These are phyloP conservation scores for Takifugu ocellatus DNA, from an alignment of 2,797 vertebrate genomes.

Conservation along the genomic window DNA sequence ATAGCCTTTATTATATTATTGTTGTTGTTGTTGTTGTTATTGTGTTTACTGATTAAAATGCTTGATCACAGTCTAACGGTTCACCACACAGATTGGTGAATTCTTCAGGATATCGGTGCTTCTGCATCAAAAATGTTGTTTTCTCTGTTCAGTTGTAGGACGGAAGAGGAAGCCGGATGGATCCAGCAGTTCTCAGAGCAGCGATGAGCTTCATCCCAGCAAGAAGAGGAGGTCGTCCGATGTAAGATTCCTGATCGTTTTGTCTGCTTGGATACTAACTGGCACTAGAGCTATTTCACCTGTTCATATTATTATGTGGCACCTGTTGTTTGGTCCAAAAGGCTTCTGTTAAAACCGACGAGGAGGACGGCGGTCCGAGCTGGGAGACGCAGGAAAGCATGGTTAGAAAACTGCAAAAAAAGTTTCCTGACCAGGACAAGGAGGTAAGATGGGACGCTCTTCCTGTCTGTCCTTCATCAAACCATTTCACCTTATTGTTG, in stretches of 20 bases:
- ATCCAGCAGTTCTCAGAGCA: conserved; percentile 66
- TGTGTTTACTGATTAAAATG: too few species aligned
- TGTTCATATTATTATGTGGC: background rate
- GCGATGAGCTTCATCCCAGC: conserved; percentile 49
- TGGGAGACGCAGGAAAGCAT: conserved; percentile 84
- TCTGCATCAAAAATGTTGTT: conserved; percentile 3
- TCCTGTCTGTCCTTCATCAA: background rate
- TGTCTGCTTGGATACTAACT: background rate
- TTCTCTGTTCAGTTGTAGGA: conserved; percentile 33
- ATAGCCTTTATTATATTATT: too few species aligned
- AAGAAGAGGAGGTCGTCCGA: conserved; percentile 64
- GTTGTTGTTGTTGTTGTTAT: too few species aligned
- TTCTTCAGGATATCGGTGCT: background rate
- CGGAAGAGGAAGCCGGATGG: conserved; percentile 77
- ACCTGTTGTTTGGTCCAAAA: conserved; percentile 31
- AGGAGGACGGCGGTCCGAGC: conserved; percentile 65
- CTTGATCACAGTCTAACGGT: background rate
- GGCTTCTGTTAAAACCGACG: conserved; percentile 50
- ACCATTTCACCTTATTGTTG: too few species aligned
- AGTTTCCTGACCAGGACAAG: conserved; percentile 86
- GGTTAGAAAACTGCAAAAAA: conserved; percentile 83
- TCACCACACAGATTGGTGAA: background rate
- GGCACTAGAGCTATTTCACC: background rate
- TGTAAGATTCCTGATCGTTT: conserved; percentile 27
- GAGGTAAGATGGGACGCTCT: conserved; percentile 72